phyloP scores from a whole-genome alignment of 1,140 invertebrate species.

The Psix sp. region DNA sequence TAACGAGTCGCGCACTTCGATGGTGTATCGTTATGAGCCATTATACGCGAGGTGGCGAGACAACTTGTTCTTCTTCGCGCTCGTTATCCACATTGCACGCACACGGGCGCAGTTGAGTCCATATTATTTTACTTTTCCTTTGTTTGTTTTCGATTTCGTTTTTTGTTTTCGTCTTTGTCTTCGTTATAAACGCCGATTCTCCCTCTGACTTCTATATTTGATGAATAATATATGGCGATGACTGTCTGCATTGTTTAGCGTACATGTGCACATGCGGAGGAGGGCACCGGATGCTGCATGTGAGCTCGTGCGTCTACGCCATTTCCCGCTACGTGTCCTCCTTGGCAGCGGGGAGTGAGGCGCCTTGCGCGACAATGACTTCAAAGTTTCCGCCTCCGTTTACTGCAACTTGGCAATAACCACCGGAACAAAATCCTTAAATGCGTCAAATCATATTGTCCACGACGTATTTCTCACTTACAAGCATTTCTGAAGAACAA shows the following conservation, averaged over 20 bases:
- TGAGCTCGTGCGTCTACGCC: conserved; percentile 60
- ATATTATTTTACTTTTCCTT: conserved; percentile 46
- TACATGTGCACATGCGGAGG: conserved; percentile 56
- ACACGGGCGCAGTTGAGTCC: conserved; percentile 33
- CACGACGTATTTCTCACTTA: conserved; percentile 36
- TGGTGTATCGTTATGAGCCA: conserved; percentile 50
- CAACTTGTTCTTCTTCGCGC: conserved; percentile 59
- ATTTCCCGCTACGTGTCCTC: conserved; percentile 62
- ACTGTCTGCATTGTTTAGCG: conserved; percentile 63
- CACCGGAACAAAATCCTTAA: conserved; percentile 49
- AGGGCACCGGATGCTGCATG: conserved; percentile 61
- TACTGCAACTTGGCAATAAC: conserved; percentile 34
- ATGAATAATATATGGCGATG: conserved; percentile 64
- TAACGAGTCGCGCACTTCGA: conserved; percentile 47
- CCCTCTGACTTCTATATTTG: conserved; percentile 52
- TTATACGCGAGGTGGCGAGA: conserved; percentile 56
- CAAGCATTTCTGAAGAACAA: conserved; percentile 21
- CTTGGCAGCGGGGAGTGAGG: conserved; percentile 17
- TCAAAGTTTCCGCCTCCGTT: conserved; percentile 58
- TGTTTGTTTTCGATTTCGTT: conserved; percentile 42
- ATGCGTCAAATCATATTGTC: conserved; percentile 53
- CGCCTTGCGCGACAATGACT: conserved; percentile 53
- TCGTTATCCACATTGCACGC: conserved; percentile 58
- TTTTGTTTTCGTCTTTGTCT: conserved; percentile 28
- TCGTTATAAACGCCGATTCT: conserved; percentile 23